These are phyloP conservation scores for Proctacanthus coquilletti DNA, from an alignment of 1,140 invertebrate genomes.

Conservation along the genomic window DNA sequence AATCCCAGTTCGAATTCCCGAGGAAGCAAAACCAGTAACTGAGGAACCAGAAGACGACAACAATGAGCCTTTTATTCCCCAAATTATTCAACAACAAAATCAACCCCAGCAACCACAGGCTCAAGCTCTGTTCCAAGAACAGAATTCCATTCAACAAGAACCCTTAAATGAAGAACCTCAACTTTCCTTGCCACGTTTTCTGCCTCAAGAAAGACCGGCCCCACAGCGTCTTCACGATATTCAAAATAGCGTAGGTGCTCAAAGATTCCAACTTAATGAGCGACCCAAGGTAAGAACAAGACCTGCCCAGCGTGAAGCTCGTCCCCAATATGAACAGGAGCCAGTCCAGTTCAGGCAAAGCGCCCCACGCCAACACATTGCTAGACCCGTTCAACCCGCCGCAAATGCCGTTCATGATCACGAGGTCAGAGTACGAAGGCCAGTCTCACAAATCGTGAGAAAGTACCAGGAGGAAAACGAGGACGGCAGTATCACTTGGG, in stretches of 20 bases:
- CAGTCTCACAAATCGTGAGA: conserved; percentile 52
- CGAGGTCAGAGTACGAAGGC: conserved; percentile 15
- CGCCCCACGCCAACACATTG: conserved; percentile 11
- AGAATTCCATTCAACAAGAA: conserved; percentile 27
- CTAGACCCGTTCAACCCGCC: not conserved
- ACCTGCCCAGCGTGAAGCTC: conserved; percentile 2
- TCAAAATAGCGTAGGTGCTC: conserved; percentile 13
- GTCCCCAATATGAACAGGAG: conserved; percentile 15
- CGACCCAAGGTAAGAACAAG: conserved; percentile 4
- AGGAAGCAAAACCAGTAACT: conserved; percentile 39
- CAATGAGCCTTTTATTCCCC: conserved; percentile 20
- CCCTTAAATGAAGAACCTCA: no score
- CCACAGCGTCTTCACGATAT: conserved; percentile 28
- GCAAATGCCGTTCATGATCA: conserved; percentile 13
- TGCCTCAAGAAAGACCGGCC: conserved; percentile 29
- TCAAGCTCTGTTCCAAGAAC: conserved; percentile 32
- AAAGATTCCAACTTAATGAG: conserved; percentile 25
- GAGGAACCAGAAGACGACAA: conserved; percentile 37
- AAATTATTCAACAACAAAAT: conserved; percentile 20
- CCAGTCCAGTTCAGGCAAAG: conserved; percentile 9
- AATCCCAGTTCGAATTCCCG: conserved; percentile 30
- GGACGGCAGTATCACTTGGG: conserved; percentile 72
- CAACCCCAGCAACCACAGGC: conserved; percentile 30
- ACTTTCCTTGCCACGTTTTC: conserved; percentile 21
- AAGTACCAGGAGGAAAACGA: conserved; percentile 64